Percentiles rank a stretch among this genome's conserved stretches.
These are phyloP conservation scores for Tarsius wallacei DNA, from an alignment of 2,797 vertebrate genomes.

Conservation along the genomic window DNA sequence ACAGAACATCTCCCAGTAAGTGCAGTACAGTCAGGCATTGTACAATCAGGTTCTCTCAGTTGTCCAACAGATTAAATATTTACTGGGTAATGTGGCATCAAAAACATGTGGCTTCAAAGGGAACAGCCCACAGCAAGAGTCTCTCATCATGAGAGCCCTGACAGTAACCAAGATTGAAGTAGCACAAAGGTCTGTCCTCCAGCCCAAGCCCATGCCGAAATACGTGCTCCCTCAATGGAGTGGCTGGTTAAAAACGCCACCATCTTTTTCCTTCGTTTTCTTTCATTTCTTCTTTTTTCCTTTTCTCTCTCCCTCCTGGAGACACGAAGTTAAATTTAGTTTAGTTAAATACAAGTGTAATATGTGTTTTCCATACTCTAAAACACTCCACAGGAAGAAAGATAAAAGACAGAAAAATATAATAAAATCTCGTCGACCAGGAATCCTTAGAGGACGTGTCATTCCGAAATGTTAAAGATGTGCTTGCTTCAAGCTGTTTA, in stretches of 20 bases:
- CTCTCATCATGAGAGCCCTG: background rate
- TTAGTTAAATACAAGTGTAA: conserved; percentile 1
- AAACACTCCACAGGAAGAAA: conserved; percentile 36
- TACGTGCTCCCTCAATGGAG: background rate
- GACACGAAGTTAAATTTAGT: background rate
- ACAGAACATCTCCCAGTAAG: background rate
- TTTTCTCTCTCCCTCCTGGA: background rate
- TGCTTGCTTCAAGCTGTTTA: conserved; percentile 60
- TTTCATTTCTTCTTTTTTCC: background rate
- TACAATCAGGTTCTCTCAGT: conserved; percentile 23
- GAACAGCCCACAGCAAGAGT: background rate
- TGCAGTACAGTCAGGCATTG: background rate
- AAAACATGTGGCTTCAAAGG: background rate
- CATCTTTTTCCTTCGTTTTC: background rate
- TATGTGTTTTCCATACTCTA: background rate
- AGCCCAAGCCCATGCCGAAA: background rate
- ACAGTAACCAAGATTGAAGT: background rate
- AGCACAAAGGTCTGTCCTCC: background rate
- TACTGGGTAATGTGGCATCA: background rate
- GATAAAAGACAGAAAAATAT: conserved; percentile 60
- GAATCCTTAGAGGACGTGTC: conserved; percentile 25
- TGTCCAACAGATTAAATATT: conserved; percentile 47
- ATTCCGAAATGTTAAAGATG: conserved; percentile 55
- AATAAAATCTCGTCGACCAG: conserved; percentile 57
- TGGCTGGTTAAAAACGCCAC: background rate